Conservation (phyloP, 92 coral and sea anemone species). For the Micromussa lordhowensis region DNA sequence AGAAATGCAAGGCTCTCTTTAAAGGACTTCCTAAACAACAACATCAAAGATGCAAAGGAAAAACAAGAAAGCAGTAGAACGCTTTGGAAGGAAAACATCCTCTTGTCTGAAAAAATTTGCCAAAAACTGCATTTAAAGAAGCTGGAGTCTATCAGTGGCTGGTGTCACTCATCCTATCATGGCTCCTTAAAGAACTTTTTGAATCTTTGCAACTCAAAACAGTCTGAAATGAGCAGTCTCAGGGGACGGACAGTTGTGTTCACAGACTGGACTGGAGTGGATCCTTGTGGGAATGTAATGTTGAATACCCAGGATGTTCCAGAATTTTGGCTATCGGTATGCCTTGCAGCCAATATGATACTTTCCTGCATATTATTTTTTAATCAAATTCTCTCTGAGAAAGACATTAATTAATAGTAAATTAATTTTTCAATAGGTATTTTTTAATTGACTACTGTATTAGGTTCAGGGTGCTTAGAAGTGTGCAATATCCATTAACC, state of each 20-base stretch:
- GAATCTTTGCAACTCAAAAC: constrained; percentile 67
- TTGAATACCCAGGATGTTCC: constrained; percentile 84
- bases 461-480: too few relatives aligned
- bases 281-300: constrained; percentile 78
- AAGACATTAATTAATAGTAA: too few relatives aligned
- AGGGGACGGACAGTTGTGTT: constrained; percentile 76
- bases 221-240: constrained; percentile 61
- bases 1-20: constrained; percentile 53
- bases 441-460: too few relatives aligned
- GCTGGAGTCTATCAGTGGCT: constrained; percentile 62
- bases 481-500: too few relatives aligned
- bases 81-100: constrained; percentile 46
- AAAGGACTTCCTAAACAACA: constrained; percentile 60
- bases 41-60: constrained; percentile 58
- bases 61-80: constrained; percentile 64
- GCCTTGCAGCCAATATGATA: constrained; percentile 2
- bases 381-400: too few relatives aligned
- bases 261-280: constrained; percentile 88
- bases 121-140: constrained; percentile 61
- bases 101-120: constrained; percentile 72
- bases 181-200: constrained; percentile 75
- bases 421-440: too few relatives aligned
- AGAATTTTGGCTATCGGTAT: constrained; percentile 85
- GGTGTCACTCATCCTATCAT: constrained; percentile 75
- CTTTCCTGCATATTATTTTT: not conserved